Evolutionary conservation across 1,140 invertebrate genomes (phyloP).

Genomic region (Cyclargus thomasi): DNA sequence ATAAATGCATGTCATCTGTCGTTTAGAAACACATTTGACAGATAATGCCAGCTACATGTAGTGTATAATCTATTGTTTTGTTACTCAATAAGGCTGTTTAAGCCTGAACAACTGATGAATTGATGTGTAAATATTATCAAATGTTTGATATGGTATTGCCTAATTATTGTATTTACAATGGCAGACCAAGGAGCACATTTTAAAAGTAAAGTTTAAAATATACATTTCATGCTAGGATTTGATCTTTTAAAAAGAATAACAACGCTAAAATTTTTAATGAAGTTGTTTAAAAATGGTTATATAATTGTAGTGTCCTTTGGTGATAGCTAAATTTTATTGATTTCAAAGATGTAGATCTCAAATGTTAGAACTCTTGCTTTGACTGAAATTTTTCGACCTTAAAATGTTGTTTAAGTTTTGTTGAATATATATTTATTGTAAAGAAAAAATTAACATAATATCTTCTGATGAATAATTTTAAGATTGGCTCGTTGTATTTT

Average conservation of each 20-base stretch:
- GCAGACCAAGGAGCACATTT: not conserved
- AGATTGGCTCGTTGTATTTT: not conserved
- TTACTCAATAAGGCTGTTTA: no score
- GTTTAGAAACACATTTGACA: no score
- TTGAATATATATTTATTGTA: not conserved
- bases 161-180: no score
- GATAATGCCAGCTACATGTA: no score
- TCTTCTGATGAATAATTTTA: not conserved
- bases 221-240: not conserved
- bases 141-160: not conserved
- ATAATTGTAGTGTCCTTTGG: not conserved
- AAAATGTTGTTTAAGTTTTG: not conserved
- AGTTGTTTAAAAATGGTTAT: not conserved
- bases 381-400: not conserved
- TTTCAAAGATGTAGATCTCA: constrained; percentile 5
- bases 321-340: not conserved
- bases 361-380: not conserved
- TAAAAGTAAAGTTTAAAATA: not conserved
- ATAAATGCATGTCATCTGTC: no score
- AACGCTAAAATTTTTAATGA: not conserved
- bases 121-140: not conserved
- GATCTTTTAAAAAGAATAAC: not conserved
- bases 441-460: not conserved
- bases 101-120: not conserved
- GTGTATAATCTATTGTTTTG: no score